Percentiles rank a stretch among this genome's conserved stretches.
These are phyloP conservation scores for Sinohyriopsis cumingii DNA, from an alignment of 2,888 invertebrate genomes.

Conservation along the genomic window DNA sequence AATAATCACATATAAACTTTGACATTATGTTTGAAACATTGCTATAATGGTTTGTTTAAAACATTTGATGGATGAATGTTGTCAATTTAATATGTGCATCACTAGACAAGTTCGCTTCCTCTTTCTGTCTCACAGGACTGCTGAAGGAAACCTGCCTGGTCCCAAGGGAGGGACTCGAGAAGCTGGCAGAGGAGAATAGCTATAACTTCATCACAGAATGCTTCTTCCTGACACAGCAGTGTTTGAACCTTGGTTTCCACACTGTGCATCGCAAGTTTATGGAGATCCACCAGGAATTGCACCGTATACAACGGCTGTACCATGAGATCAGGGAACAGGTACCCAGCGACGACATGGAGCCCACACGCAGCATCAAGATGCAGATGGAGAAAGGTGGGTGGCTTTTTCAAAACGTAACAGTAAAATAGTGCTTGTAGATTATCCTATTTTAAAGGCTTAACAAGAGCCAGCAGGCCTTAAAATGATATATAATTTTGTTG, in stretches of 20 bases:
- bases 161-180: constrained; percentile 74
- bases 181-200: constrained; percentile 28
- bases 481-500: not conserved
- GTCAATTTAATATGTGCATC: not conserved
- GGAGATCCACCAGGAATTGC: constrained; percentile 78
- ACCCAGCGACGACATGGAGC: constrained; percentile 74
- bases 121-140: constrained; percentile 35
- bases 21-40: no score
- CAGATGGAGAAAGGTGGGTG: constrained; percentile 67
- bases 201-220: constrained; percentile 87
- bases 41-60: no score
- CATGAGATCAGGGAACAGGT: constrained; percentile 79
- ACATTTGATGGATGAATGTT: not conserved
- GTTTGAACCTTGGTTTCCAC: constrained; percentile 82
- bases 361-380: constrained; percentile 67
- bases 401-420: not conserved
- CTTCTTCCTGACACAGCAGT: constrained; percentile 91
- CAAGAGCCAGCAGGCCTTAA: no score
- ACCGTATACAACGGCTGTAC: constrained; percentile 83
- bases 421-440: no score
- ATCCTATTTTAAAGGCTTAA: not conserved
- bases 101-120: not conserved
- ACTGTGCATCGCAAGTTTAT: constrained; percentile 74
- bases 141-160: constrained; percentile 86
- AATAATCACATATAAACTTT: no score